Evolutionary conservation across 2,888 invertebrate genomes (phyloP), one percentile per base, ranked within the genome.

Genomic region (Chymomyza fuscimana): DNA sequence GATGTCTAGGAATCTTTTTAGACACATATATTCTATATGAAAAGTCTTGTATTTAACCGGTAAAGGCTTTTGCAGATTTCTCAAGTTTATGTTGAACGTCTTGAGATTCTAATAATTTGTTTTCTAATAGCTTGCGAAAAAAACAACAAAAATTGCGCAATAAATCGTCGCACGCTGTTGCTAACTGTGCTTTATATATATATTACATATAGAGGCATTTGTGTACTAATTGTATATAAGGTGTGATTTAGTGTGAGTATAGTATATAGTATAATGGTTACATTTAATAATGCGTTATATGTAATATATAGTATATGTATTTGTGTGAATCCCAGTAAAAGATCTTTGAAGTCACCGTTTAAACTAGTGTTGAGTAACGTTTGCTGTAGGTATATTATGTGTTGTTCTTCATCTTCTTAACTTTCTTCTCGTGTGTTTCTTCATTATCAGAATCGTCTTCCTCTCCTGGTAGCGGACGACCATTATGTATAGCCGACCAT

Each of bases 261-360:
- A n/a, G n/a, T n/a, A n/a, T n/a, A n/a, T n/a, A n/a, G n/a, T n/a
- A 25, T 25, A 16, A 52, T 16, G 9, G 52, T 16, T 36, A 46
- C 40, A 46, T 2, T 32, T 32, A 6, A 32, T 4, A 2, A 32
- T 32, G 32, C 32, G 9, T 32, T 12, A 12, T 46, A 46, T 46
- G 40, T 46, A 12, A 46, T 46, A 46, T 46, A 32, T 32, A 32
- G 1, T 32, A 3, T n/a, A n/a, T n/a, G 7, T 40, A 7, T n/a
- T 1, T 22, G 40, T 32, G 50, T 66, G 19, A 15, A 67, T 63
- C 68, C 74, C 80, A 85, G 80, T 82, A 63, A 71, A 81, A 66
- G 65, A 59, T 58, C 67, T 25, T 40, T 67, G 0, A 88, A 88
- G 87, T 82, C 88, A 86, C 82, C 88, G 82, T 76, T 79, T 72